Base-by-base conservation (phyloP, 2,888 invertebrate genomes). In the Dolichomitus sp. region DNA sequence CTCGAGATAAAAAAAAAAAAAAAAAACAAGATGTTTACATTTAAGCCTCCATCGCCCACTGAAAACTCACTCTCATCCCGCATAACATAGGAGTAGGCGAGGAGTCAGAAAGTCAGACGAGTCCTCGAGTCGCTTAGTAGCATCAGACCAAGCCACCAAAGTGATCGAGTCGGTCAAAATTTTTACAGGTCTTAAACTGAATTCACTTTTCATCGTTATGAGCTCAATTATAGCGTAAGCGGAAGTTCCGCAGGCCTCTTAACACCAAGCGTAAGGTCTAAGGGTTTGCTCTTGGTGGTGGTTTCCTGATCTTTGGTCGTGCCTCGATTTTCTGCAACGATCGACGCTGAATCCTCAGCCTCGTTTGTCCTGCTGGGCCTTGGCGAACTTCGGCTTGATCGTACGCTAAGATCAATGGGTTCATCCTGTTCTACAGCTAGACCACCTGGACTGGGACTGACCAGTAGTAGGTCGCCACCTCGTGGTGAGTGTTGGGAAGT, bases 361-460 rank as follows among this genome's bases (percentile, higher is more conserved):
- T 83, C 84, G 4, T 81, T 74, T 2, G 86, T 83, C 70, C 88
- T 87, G 59, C 89, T 90, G 1, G 91, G 89, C 69, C 89, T 85
- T 1, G 91, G 90, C 0, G 90, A 91, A 63, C 85, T 90, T 42
- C 89, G 88, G 54, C 86, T 90, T 1, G 93, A 89, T 45, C 93
- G 91, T 9, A 94, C 88, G 79, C 94, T 94, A n/a, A 94, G 89
- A 85, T 94, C 94, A 74, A 94, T 94, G 19, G 94, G 94, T 66
- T 94, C 93, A 59, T 95, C 94, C 87, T 95, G 95, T 57, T 94
- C 94, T 30, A 93, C 91, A 42, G 94, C 93, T 0, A 94, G 85
- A 52, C 94, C 92, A 50, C 93, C 94, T 0, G 93, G 92, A 66
- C 93, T 93, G 0, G 94, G 94, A 70, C 94, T 94, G 65, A 93